phyloP scores from a whole-genome alignment of 2,888 invertebrate genomes.

The Protula sp. region DNA sequence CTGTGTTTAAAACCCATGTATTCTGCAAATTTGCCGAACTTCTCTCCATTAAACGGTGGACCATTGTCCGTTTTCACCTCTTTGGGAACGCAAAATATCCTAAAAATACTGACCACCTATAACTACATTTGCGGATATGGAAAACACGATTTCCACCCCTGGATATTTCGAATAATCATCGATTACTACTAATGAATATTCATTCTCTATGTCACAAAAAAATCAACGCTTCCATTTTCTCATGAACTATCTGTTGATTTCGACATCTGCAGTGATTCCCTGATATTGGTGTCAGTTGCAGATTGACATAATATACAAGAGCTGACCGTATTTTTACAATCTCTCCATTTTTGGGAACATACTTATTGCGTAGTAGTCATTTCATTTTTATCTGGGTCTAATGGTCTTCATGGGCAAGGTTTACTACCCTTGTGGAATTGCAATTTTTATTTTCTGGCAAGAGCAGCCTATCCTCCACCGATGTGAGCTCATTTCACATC shows the following conservation, averaged over 20 bases:
- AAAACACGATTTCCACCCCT: constrained; percentile 18
- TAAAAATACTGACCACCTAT: constrained; percentile 17
- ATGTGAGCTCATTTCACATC: background rate
- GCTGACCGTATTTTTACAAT: too few species aligned
- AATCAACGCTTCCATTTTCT: constrained; percentile 16
- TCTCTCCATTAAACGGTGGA: constrained; percentile 15
- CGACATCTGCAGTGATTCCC: constrained; percentile 16
- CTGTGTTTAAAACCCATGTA: constrained; percentile 21
- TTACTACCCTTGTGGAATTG: constrained; percentile 18
- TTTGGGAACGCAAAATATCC: background rate
- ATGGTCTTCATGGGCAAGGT: too few species aligned
- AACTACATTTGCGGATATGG: constrained; percentile 14
- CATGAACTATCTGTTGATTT: constrained; percentile 16
- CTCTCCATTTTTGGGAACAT: constrained; percentile 28
- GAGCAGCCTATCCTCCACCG: constrained; percentile 6
- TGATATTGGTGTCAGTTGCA: too few species aligned
- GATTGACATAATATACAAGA: too few species aligned
- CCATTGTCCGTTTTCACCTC: constrained; percentile 3
- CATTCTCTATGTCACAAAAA: constrained; percentile 16
- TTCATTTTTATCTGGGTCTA: constrained; percentile 26
- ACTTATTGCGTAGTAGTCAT: constrained; percentile 22
- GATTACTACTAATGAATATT: constrained; percentile 22
- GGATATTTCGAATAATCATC: constrained; percentile 25
- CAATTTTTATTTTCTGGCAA: constrained; percentile 13
- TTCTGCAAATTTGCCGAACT: constrained; percentile 21